These are phyloP conservation scores for Drosophila orosa DNA, from an alignment of 1,140 invertebrate species.

Conservation along the genomic window DNA sequence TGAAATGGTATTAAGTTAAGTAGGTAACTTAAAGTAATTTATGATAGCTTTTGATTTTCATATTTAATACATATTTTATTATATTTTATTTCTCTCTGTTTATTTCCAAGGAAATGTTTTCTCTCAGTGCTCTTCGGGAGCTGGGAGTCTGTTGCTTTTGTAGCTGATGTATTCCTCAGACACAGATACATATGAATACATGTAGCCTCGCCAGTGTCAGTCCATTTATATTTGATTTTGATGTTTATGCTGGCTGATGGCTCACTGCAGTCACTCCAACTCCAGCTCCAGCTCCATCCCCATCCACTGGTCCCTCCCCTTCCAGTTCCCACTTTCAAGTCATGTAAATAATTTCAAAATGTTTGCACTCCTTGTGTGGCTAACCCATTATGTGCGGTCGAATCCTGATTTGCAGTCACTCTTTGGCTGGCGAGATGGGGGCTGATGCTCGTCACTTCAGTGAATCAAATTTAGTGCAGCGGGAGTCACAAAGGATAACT, in stretches of 20 bases:
- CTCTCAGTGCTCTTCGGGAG: not conserved
- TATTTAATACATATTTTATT: not conserved
- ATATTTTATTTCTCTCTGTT: not conserved
- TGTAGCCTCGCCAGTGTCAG: slow-evolving; percentile 40
- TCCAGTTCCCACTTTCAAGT: slow-evolving; percentile 3
- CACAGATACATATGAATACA: slow-evolving; percentile 31
- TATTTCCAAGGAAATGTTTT: not conserved
- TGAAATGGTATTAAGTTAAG: no score
- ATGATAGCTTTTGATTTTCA: not conserved
- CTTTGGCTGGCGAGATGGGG: not conserved
- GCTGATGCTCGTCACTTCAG: slow-evolving; percentile 51
- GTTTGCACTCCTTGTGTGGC: slow-evolving; percentile 66
- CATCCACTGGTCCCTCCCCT: not conserved
- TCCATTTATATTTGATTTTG: slow-evolving; percentile 82
- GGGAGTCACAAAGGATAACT: slow-evolving; percentile 36
- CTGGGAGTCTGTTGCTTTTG: slow-evolving; percentile 60
- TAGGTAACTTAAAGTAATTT: no score
- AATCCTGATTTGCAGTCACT: slow-evolving; percentile 66
- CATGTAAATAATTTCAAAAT: slow-evolving; percentile 64
- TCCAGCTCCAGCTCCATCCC: not conserved
- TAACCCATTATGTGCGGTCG: slow-evolving; percentile 67
- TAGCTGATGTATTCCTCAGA: slow-evolving; percentile 53
- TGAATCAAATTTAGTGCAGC: slow-evolving; percentile 69
- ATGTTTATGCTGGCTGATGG: slow-evolving; percentile 71
- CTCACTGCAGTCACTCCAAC: slow-evolving; percentile 45